Conservation (phyloP, 2,797 vertebrate species). For the Trachurus trachurus region DNA sequence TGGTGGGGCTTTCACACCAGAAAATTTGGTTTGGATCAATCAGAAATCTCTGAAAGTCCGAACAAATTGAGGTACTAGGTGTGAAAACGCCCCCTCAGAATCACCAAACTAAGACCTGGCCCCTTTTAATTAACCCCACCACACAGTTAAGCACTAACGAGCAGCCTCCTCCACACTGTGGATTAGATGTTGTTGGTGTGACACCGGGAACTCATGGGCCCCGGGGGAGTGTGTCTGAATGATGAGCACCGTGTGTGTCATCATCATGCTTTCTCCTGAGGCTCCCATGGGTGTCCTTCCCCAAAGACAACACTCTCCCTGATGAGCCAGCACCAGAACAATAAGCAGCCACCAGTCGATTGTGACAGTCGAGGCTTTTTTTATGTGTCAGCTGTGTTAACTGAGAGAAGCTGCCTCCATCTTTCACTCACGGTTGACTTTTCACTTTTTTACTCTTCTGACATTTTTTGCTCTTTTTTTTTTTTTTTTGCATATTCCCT, state of each 20-base stretch:
- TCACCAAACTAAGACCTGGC: neutral
- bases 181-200: constrained; percentile 46
- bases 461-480: neutral
- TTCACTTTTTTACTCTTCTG: constrained; percentile 15
- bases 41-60: too few species aligned
- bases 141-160: neutral
- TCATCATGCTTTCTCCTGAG: constrained; percentile 60
- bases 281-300: constrained; percentile 69
- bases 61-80: too few species aligned
- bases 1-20: too few species aligned
- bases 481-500: constrained; percentile 22
- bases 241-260: constrained; percentile 66
- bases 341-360: constrained; percentile 40
- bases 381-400: constrained; percentile 34
- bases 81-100: too few species aligned
- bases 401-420: constrained; percentile 15
- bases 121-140: constrained; percentile 23
- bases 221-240: constrained; percentile 51
- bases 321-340: constrained; percentile 68
- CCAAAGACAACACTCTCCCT: constrained; percentile 68
- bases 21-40: too few species aligned
- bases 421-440: constrained; percentile 33
- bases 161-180: neutral
- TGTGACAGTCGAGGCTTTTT: constrained; percentile 37
- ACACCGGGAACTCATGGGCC: constrained; percentile 61